Conservation (phyloP, 2,113 vertebrate species). For the Deroptyus accipitrinus region DNA sequence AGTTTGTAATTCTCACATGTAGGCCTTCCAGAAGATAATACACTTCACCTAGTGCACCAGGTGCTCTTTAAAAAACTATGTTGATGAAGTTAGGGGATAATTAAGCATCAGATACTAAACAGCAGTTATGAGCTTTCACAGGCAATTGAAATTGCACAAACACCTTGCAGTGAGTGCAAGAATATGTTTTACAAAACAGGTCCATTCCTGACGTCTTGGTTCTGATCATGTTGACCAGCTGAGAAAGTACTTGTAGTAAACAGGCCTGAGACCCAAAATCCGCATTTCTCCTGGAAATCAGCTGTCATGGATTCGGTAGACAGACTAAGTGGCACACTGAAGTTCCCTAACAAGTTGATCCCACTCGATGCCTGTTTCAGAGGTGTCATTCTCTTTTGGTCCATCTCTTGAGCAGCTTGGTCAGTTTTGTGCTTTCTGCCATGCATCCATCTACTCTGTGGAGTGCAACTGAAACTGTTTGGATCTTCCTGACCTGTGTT, state of each 20-base stretch:
- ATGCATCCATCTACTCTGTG: not conserved
- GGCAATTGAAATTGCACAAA: not conserved
- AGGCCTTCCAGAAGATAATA: not conserved
- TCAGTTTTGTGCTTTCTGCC: not conserved
- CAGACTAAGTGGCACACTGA: not conserved
- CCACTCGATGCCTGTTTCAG: not conserved
- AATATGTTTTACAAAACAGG: not conserved
- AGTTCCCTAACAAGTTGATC: not conserved
- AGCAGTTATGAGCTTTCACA: not conserved
- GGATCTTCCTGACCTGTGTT: not conserved
- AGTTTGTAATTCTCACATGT: not conserved
- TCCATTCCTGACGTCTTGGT: not conserved
- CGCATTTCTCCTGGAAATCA: not conserved
- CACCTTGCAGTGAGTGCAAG: not conserved
- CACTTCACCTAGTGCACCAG: not conserved
- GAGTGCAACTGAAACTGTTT: not conserved
- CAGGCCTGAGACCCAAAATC: not conserved
- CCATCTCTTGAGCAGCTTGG: not conserved
- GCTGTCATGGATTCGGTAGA: not conserved
- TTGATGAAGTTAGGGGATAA: not conserved
- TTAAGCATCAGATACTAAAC: not conserved
- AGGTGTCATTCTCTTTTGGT: not conserved
- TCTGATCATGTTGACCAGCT: not conserved
- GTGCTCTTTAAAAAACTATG: not conserved
- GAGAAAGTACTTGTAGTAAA: not conserved